These are phyloP conservation scores for Channa argus DNA, from an alignment of 2,113 vertebrate genomes.

Conservation along the genomic window DNA sequence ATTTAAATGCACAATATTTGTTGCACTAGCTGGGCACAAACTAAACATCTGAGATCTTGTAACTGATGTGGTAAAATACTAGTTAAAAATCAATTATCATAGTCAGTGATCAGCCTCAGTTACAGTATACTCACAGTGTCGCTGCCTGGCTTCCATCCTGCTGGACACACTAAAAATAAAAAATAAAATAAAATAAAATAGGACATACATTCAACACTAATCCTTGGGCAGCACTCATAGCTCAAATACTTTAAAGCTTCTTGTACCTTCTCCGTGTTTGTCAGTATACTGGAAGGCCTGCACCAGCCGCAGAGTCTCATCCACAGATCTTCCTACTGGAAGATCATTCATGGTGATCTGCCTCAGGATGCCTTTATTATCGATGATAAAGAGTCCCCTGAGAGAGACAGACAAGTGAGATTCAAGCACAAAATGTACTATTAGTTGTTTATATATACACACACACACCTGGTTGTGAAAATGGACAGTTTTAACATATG, in stretches of 20 bases:
- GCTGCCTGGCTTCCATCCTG: conserved; percentile 98
- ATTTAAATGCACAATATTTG: not conserved
- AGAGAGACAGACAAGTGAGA: conserved; percentile 34
- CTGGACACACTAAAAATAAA: conserved; percentile 89
- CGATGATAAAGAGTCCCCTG: conserved; percentile 97
- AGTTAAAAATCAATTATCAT: not conserved
- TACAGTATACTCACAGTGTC: conserved; percentile 90
- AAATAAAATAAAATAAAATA: conserved; percentile 3
- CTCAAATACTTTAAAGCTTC: not conserved
- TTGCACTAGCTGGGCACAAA: not conserved
- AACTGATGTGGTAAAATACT: not conserved
- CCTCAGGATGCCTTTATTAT: conserved; percentile 91
- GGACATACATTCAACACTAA: conserved; percentile 4
- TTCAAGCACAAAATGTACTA: not conserved
- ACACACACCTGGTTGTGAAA: not conserved
- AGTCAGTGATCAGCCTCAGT: not conserved
- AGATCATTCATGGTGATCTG: conserved; percentile 99
- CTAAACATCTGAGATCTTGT: not conserved
- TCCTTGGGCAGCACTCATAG: not conserved
- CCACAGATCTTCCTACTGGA: conserved; percentile 95
- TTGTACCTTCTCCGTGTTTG: conserved; percentile 94
- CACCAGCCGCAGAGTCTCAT: conserved; percentile 94
- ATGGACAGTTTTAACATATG: no score
- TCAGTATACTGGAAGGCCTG: conserved; percentile 98
- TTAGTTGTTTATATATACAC: not conserved